Base-by-base conservation (phyloP, 1,140 invertebrate genomes). In the Dendrolimus punctatus region DNA sequence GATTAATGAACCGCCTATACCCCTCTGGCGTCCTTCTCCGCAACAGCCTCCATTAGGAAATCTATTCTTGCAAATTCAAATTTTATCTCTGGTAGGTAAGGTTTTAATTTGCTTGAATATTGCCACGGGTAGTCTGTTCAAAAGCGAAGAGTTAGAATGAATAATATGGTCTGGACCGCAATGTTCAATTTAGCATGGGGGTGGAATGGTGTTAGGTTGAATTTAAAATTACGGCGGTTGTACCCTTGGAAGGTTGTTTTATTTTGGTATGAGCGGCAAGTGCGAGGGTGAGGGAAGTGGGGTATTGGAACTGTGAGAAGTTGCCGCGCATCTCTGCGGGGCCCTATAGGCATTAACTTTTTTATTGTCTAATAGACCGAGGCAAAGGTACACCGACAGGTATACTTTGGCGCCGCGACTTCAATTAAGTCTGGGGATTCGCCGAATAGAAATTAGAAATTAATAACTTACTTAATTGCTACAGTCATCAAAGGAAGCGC, bases 181-280 rank as follows among this genome's bases (percentile, higher is more conserved):
- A 54, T 66, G 66, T 57, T 62, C 37, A 64, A 49, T 63, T 60
- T 80, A 39, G 56, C 53, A 60, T 68, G 65, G 46, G 46, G 51
- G 53, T 10, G 37, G 40, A 6, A 6, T 50, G 51, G 42, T 61
- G 46, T 61, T 71, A 71, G 55, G 70, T 76, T 60, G 58, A 66
- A 68, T 76, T 73, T 70, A 62, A 73, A 76, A 83, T 81, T 84
- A 84, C 74, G 76, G 74, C 79, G 80, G 75, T 86, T 80, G 83
- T 81, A 86, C 83, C 80, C 80, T 84, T 86, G 75, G 73, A 81
- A 80, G 78, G 79, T 86, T 85, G 65, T 80, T 80, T 83, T 83
- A 73, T 83, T 85, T 76, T 78, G 62, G 59, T 69, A 53, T 53
- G 56, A 53, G 58, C 51, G 58, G 60, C 8, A 9, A 57, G 58